Base-by-base conservation (phyloP, 2,888 invertebrate genomes). In the Luperina testacea region DNA sequence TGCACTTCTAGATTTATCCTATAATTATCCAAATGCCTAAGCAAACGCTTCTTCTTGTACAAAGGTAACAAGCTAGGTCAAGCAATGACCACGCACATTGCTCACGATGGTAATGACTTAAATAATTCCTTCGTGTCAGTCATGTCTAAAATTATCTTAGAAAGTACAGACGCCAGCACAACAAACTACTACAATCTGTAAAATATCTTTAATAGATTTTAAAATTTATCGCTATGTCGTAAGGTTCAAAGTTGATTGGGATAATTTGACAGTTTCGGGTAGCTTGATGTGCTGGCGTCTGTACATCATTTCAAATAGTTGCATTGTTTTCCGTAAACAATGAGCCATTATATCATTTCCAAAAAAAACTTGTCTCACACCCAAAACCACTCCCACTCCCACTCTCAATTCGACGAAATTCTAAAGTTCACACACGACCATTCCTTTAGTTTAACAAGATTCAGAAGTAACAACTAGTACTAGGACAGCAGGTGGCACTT, bases 381-480 rank as follows among this genome's bases (percentile, higher is more conserved):
- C 15, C n/a, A 57, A 48, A 59, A 59, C 8, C 17, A 59, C 45
- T 67, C 20, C 45, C 15, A 53, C 73, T 24, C 9, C 1, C 32
- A 57, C 63, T n/a, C 59, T 72, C 73, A 67, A 69, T 74, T 87
- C 38, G 27, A 76, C 79, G 72, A 80, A 72, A 67, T 67, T 53
- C 61, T 68, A 45, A 74, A 88, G 70, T 84, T 78, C 72, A 75
- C 73, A 80, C 77, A 67, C 65, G 59, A 77, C 6, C 69, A 48
- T 68, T 79, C 45, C 63, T 79, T 87, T 85, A 77, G 84, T 80
- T 74, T 48, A 87, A 87, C 80, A 78, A 82, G 84, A 82, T 88
- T 84, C 74, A 64, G 61, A 73, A 77, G 84, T 78, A 81, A 78
- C 78, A 68, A 78, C 72, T 74, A 63, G 72, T 72, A 32, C 78